Evolutionary conservation across 2,888 invertebrate genomes (phyloP), one percentile per base, ranked within the genome.

Genomic region (Ophioninae sp.): DNA sequence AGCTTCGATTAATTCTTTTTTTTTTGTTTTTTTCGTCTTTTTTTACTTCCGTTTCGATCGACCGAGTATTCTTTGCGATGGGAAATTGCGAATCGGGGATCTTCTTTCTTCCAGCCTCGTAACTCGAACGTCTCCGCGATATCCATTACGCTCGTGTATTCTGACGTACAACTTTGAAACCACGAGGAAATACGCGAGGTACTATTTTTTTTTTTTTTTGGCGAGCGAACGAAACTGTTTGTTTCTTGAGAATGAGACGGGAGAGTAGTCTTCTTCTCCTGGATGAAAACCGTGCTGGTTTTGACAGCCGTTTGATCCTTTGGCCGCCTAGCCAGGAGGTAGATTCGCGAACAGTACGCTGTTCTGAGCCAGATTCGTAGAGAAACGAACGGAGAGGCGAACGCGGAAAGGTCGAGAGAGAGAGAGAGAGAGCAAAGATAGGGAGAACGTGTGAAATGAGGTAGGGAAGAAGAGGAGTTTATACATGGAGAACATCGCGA

Each of bases 281-380:
- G 65, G 78, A 78, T 81, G 73, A 57, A 76, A 81, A 76, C 76
- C 70, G 44, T 62, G 62, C 44, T 81, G 79, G 67, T 69, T 79
- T 81, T 84, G 81, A 81, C 84, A 76, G 74, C 81, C 81, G 79
- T 84, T 84, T 84, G 75, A 84, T 84, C 84, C 79, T 72, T 57
- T 44, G 62, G 44, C 44, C 44, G 37, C 65, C 72, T 81, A 72
- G 75, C 75, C 79, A 21, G 79, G 30, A 56, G 73, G 41, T 30
- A 72, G 50, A 72, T 44, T 70, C 57, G 65, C 57, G 65, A 74
- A 74, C 74, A 67, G 23, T 68, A 74, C 21, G 44, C 69, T 62
- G 59, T 77, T 21, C 76, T 21, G 61, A 41, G 62, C 13, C 75
- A 78, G 44, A 62, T 23, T 50, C 50, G 56, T 41, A 44, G 21